Base-by-base conservation (phyloP, 2,797 vertebrate genomes). In the Falco concolor region DNA sequence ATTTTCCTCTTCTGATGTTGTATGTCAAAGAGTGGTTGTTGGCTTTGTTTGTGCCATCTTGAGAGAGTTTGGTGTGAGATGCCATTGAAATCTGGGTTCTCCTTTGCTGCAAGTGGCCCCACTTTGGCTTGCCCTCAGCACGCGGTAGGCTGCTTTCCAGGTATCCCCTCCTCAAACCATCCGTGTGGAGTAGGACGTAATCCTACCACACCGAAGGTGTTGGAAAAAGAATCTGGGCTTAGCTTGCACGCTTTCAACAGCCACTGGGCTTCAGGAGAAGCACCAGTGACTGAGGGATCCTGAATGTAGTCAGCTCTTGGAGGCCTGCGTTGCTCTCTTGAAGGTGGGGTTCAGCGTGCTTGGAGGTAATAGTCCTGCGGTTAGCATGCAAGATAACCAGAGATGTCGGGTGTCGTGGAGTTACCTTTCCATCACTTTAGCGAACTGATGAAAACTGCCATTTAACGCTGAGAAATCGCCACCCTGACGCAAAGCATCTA, bases 41-140 rank as follows among this genome's bases (percentile, higher is more conserved):
- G 14, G 9, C 52, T 34, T 63, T 70, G 17, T 79, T 75, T 67
- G 60, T 91, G 68, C 28, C 5, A 4, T 42, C 47, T 65, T 69
- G 59, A 69, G 56, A 78, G 3, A 3, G 42, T 92, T 94, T 81
- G 65, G 9, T 60, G 56, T 2, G 3, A 57, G 57, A 40, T 84
- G 50, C 21, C 12, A 12, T 30, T 74, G 80, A 82, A 70, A 38
- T 87, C 11, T 59, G 49, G 21, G 54, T 65, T 82, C 15, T 85
- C 4, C 7, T n/a, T 91, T 1, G 0, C 44, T 79, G 24, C 0
- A 0, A 3, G 54, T 90, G 56, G 16, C 50, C 19, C 25, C 14
- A 1, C 30, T 60, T 81, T 44, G 40, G 21, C 12, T 87, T 89
- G 22, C n/a, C 45, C 34, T 86, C 28, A 27, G 45, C 23, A 19